These are phyloP conservation scores for Heliconius ismenius DNA, from an alignment of 2,888 invertebrate species.

Conservation along the genomic window DNA sequence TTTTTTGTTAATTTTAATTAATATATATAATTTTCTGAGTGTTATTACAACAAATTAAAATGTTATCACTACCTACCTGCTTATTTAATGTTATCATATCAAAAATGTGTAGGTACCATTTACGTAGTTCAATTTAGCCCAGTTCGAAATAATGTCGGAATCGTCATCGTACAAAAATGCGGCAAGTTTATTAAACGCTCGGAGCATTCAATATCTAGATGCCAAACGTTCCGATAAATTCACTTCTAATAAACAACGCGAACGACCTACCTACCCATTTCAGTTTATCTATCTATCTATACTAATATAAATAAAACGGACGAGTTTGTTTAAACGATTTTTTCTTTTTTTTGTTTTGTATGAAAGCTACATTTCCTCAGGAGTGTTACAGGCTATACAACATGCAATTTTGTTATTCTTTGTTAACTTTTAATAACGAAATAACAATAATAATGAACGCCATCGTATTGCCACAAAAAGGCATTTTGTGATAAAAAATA, in stretches of 20 bases:
- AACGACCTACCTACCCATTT: background rate
- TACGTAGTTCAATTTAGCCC: background rate
- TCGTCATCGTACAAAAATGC: slow-evolving; percentile 16
- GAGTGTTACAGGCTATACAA: too few species aligned
- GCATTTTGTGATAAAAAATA: too few species aligned
- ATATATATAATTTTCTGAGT: background rate
- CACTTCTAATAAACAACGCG: background rate
- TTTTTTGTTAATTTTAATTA: too few species aligned
- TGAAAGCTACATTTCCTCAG: too few species aligned
- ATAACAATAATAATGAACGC: too few species aligned
- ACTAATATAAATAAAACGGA: too few species aligned
- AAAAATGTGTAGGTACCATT: background rate
- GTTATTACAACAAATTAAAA: background rate
- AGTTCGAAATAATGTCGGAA: background rate
- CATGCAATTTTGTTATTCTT: too few species aligned
- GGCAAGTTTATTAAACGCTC: slow-evolving; percentile 1
- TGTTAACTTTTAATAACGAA: too few species aligned
- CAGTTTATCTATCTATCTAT: too few species aligned
- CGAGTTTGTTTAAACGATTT: too few species aligned
- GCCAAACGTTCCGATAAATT: background rate
- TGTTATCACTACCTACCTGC: background rate
- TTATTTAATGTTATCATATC: background rate
- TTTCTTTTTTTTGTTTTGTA: too few species aligned
- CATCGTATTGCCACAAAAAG: too few species aligned
- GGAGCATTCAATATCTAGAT: slow-evolving; percentile 14